Base-by-base conservation (phyloP, 1,140 invertebrate species). In the Heliconius hewitsoni region DNA sequence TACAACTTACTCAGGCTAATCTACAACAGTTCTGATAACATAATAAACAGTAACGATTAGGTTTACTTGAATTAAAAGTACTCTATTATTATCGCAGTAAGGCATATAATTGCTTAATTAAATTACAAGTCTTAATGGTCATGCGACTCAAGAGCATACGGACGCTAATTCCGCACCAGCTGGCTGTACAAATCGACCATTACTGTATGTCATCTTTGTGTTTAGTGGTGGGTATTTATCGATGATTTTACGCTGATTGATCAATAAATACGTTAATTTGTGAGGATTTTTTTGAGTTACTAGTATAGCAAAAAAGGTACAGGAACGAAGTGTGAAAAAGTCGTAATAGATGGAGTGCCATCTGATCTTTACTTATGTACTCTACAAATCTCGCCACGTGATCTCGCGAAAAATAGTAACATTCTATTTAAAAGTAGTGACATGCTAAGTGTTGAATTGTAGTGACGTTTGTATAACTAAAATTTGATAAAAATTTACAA, bases 121-220 rank as follows among this genome's bases (percentile, higher is more conserved):
- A 76, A 52, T 76, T 71, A 52, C 16, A 60, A 76, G 42, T 6
- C 23, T 1, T 76, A 42, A 27, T 70, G 70, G 66, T 72, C 76
- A 73, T 77, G 79, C 76, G 71, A 74, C 78, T 79, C 81, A 86
- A 86, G 86, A 84, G 83, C 84, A 83, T 82, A 83, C 85, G 84
- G 81, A 84, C 81, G 87, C 88, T 90, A 90, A 89, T 90, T 90
- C 86, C 85, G 89, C 84, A 86, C 81, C 91, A 92, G 87, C 89
- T 92, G 91, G 89, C 84, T 83, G 80, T 85, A 84, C 85, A 88
- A 85, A 86, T 80, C 86, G 79, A 77, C 88, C 87, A 93, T 93
- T 93, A 93, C 90, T 91, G 90, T 91, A 91, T 88, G 89, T 93
- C 91, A 92, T 91, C 87, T 88, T 85, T 79, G 84, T 83, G 78